These are phyloP conservation scores for Carassius gibelio DNA, from an alignment of 2,113 vertebrate genomes.

Conservation along the genomic window DNA sequence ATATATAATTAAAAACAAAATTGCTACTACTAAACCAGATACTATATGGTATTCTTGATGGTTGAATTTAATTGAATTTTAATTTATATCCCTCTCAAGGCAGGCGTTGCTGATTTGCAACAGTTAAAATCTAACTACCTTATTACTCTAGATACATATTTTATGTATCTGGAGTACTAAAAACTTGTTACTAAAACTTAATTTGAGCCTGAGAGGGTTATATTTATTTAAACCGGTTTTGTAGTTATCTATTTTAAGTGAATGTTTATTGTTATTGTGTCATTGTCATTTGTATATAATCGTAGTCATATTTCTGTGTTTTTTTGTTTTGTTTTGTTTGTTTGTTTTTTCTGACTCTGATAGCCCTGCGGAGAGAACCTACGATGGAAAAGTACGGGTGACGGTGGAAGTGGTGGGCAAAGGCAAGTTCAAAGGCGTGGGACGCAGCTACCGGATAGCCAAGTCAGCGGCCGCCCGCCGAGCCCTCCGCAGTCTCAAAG, in stretches of 20 bases:
- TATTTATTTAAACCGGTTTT: background rate
- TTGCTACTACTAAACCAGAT: too few species aligned
- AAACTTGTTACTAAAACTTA: too few species aligned
- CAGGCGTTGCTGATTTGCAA: too few species aligned
- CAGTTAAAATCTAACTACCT: too few species aligned
- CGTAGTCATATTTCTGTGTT: background rate
- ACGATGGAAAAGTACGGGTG: slow-evolving; percentile 97
- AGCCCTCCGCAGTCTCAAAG: slow-evolving; percentile 98
- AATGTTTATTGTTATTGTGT: background rate
- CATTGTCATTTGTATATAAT: background rate
- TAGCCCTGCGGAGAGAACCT: slow-evolving; percentile 97
- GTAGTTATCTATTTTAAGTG: background rate
- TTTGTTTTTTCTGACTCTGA: background rate
- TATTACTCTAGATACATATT: too few species aligned
- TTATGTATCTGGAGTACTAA: too few species aligned
- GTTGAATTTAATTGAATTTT: background rate
- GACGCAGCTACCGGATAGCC: slow-evolving; percentile 97
- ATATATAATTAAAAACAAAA: too few species aligned
- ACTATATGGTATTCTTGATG: background rate
- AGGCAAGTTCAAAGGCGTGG: slow-evolving; percentile 98
- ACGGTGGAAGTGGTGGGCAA: slow-evolving; percentile 99
- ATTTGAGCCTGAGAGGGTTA: too few species aligned
- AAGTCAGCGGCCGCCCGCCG: slow-evolving; percentile 95
- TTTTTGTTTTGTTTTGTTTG: background rate
- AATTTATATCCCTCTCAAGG: background rate